phyloP scores from a whole-genome alignment of 2,888 invertebrate genomes.

The Stegana nigrithorax region DNA sequence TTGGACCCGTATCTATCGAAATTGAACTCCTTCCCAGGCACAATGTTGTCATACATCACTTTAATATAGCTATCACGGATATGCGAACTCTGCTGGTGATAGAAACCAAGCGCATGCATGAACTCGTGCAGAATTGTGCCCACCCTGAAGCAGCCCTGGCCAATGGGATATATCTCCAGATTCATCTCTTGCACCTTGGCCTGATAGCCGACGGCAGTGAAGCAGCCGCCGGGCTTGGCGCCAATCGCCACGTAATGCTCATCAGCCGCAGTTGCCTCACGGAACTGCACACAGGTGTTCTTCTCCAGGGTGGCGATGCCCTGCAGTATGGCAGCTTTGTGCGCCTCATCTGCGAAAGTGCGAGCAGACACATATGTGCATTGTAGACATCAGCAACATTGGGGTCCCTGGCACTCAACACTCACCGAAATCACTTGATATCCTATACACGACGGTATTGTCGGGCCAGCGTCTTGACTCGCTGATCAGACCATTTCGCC shows the following conservation, averaged over 20 bases:
- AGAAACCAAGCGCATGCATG: slow-evolving; percentile 82
- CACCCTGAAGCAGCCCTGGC: slow-evolving; percentile 62
- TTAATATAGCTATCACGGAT: slow-evolving; percentile 78
- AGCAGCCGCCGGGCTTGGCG: slow-evolving; percentile 73
- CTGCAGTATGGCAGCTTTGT: slow-evolving; percentile 73
- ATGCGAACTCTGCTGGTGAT: slow-evolving; percentile 83
- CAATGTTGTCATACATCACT: slow-evolving; percentile 69
- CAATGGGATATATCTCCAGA: slow-evolving; percentile 55
- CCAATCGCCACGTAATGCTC: slow-evolving; percentile 49
- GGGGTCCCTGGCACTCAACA: background rate
- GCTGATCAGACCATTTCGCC: slow-evolving; percentile 74
- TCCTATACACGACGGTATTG: slow-evolving; percentile 75
- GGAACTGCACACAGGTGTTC: slow-evolving; percentile 78
- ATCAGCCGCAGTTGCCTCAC: slow-evolving; percentile 70
- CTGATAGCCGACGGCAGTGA: slow-evolving; percentile 79
- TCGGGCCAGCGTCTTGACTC: slow-evolving; percentile 74
- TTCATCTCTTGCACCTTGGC: slow-evolving; percentile 68
- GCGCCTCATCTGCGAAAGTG: slow-evolving; percentile 62
- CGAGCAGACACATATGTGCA: background rate
- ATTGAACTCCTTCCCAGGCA: slow-evolving; percentile 75
- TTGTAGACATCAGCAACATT: background rate
- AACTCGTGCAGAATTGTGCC: slow-evolving; percentile 80
- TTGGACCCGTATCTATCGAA: slow-evolving; percentile 75
- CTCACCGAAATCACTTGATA: slow-evolving; percentile 51
- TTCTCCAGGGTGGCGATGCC: slow-evolving; percentile 79